phyloP scores from a whole-genome alignment of 2,888 invertebrate species.

The Ferdinandea cuprea region DNA sequence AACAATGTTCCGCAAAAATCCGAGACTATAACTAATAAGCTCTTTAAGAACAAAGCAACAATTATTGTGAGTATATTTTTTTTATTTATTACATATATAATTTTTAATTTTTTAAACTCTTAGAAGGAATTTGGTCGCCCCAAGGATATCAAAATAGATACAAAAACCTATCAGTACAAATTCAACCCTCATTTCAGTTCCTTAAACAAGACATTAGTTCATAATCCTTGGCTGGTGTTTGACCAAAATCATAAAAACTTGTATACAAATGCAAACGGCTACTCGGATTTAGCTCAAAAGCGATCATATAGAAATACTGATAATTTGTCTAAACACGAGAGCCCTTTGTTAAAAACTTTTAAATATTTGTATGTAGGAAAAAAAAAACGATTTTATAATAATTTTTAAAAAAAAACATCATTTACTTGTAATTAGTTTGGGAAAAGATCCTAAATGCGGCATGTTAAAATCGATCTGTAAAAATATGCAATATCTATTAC shows the following conservation, averaged over 20 bases:
- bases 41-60: background rate
- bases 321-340: too few relatives aligned
- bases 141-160: background rate
- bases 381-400: background rate
- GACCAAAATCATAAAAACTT: background rate
- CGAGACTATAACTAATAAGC: background rate
- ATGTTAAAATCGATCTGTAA: constrained; percentile 88
- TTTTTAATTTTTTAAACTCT: background rate
- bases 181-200: background rate
- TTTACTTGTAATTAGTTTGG: constrained; percentile 76
- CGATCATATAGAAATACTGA: background rate
- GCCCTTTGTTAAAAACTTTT: background rate
- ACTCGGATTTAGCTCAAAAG: background rate
- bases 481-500: constrained; percentile 85
- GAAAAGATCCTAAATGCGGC: constrained; percentile 83
- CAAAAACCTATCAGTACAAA: background rate
- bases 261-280: background rate
- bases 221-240: background rate
- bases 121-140: background rate
- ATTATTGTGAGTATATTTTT: background rate
- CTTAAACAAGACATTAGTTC: background rate
- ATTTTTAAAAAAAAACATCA: background rate
- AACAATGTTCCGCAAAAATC: background rate
- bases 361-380: background rate
- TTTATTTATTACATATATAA: background rate